phyloP scores from a whole-genome alignment of 2,797 vertebrate genomes.

The Smutsia gigantea region DNA sequence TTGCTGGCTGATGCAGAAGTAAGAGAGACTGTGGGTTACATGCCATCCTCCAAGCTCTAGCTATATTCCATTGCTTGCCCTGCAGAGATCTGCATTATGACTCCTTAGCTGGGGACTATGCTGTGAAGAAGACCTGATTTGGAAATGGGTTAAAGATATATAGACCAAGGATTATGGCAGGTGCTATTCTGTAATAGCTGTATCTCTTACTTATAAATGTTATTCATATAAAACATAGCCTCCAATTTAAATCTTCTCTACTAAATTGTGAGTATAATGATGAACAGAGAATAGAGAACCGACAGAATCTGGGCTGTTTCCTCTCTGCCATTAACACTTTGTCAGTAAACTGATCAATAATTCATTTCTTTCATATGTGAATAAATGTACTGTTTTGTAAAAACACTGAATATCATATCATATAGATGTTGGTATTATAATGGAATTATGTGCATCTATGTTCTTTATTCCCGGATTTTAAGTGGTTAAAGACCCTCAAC shows the following conservation, averaged over 20 bases:
- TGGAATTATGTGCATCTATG: background rate
- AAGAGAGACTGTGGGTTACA: background rate
- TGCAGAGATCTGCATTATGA: background rate
- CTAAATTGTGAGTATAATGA: background rate
- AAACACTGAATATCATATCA: background rate
- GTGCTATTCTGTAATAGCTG: background rate
- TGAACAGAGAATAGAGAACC: background rate
- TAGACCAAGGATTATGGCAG: background rate
- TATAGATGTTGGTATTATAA: background rate
- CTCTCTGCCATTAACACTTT: background rate
- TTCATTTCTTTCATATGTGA: background rate
- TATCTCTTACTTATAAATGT: background rate
- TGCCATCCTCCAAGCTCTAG: background rate
- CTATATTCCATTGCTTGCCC: background rate
- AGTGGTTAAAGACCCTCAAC: background rate
- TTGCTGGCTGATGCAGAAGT: background rate
- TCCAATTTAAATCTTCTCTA: background rate
- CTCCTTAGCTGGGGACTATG: background rate
- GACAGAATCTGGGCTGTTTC: background rate
- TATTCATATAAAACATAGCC: background rate
- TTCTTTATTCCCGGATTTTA: background rate
- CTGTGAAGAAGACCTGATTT: background rate
- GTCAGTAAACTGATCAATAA: background rate
- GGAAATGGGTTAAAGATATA: background rate
- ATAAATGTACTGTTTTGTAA: background rate